Evolutionary conservation across 2,888 invertebrate genomes (phyloP).

Genomic region (Acanthacorydalis orientalis): DNA sequence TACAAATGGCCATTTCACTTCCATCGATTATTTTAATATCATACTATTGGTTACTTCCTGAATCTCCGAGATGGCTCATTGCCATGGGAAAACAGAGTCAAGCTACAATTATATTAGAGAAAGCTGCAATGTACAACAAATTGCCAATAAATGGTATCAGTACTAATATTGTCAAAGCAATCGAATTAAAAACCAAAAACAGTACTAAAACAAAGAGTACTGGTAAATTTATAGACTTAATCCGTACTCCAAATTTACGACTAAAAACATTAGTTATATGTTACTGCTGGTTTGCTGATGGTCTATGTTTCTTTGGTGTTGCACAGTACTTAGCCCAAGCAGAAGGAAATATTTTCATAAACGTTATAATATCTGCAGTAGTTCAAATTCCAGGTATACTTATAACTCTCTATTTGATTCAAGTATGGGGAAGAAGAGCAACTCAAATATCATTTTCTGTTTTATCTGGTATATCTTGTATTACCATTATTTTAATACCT

Average conservation of each 20-base stretch:
- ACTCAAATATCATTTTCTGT: conserved; percentile 47
- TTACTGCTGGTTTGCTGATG: conserved; percentile 70
- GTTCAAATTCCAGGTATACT: conserved; percentile 50
- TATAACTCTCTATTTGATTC: conserved; percentile 38
- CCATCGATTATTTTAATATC: conserved; percentile 26
- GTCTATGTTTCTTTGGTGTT: conserved; percentile 78
- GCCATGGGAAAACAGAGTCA: conserved; percentile 27
- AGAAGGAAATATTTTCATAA: conserved; percentile 65
- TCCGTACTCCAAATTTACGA: conserved; percentile 52
- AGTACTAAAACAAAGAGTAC: not conserved
- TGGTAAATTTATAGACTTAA: conserved; percentile 38
- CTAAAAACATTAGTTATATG: conserved; percentile 54
- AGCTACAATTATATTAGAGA: conserved; percentile 24
- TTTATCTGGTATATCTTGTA: conserved; percentile 43
- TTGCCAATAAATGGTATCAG: conserved; percentile 5
- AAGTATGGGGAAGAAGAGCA: conserved; percentile 45
- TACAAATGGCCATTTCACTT: conserved; percentile 37
- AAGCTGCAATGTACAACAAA: conserved; percentile 17
- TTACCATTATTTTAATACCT: conserved; percentile 36
- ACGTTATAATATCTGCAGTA: conserved; percentile 65
- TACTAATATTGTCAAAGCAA: conserved; percentile 2
- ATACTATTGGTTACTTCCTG: conserved; percentile 29
- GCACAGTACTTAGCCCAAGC: conserved; percentile 68
- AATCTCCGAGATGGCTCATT: conserved; percentile 36
- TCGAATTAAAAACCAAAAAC: conserved; percentile 11